Evolutionary conservation across 92 coral and sea anemone genomes (phyloP).

Genomic region (Bergia sp.): DNA sequence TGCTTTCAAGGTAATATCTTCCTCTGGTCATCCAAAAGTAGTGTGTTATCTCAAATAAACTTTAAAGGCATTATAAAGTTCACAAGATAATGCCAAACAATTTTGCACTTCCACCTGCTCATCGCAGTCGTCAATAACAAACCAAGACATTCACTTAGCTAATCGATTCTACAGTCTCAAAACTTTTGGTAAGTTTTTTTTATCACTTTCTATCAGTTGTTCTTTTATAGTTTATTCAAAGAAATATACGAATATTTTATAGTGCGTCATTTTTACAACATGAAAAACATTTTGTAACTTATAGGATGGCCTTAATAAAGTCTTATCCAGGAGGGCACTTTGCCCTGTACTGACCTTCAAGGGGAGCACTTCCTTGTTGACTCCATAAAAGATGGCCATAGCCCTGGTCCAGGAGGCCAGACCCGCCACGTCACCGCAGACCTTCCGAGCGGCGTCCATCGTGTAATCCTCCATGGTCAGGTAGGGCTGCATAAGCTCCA

Average conservation of each 20-base stretch:
- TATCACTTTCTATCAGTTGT: background rate
- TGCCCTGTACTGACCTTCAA: conserved; percentile 68
- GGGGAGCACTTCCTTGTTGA: conserved; percentile 97
- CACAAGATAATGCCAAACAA: no score
- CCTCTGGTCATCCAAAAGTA: no score
- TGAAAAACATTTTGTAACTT: background rate
- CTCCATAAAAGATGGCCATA: conserved; percentile 89
- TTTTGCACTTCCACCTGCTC: background rate
- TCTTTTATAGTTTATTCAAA: no score
- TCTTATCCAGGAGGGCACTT: no score
- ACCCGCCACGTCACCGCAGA: conserved; percentile 98
- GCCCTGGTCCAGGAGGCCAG: conserved; percentile 98
- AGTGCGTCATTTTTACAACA: background rate
- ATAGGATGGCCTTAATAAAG: no score
- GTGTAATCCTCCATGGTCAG: conserved; percentile 96
- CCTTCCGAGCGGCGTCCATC: conserved; percentile 93
- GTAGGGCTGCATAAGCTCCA: conserved; percentile 87
- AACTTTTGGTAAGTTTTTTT: no score
- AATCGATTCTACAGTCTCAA: no score
- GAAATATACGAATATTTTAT: background rate
- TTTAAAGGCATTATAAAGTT: no score
- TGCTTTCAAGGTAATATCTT: no score
- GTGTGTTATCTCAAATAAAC: no score
- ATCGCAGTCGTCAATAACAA: background rate
- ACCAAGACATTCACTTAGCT: background rate